Conservation (phyloP, 2,797 vertebrate species). For the Lates japonicus region DNA sequence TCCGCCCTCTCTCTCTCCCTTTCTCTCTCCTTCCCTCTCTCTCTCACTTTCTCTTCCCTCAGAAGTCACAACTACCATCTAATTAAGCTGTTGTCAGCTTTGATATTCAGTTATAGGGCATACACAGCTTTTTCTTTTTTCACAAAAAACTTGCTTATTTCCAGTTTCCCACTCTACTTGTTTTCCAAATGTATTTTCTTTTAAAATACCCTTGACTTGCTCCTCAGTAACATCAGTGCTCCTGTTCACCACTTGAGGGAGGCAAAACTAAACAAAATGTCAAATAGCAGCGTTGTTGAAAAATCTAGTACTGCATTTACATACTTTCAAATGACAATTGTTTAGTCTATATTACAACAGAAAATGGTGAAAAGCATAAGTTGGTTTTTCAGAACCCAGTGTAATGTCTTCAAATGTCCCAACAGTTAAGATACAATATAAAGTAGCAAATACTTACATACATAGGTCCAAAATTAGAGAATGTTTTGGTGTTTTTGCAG, state of each 20-base stretch:
- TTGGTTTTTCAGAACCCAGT: background rate
- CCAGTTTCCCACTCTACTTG: background rate
- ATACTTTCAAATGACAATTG: background rate
- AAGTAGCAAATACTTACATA: background rate
- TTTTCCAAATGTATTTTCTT: background rate
- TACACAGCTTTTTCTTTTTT: background rate
- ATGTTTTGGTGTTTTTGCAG: background rate
- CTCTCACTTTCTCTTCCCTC: background rate
- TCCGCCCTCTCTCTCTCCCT: conserved; percentile 10
- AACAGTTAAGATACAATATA: background rate
- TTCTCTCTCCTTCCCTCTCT: conserved; percentile 23
- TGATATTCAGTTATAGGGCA: background rate
- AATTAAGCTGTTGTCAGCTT: background rate
- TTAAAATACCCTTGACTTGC: background rate
- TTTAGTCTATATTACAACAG: background rate
- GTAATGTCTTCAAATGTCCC: background rate
- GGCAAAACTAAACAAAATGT: conserved; percentile 55
- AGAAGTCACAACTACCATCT: background rate
- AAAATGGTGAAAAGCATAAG: background rate
- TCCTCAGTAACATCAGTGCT: conserved; percentile 6
- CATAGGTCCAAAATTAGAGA: no score
- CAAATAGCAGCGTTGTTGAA: background rate
- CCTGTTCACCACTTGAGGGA: conserved; percentile 70
- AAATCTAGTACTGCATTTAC: background rate
- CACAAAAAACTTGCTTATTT: background rate